Base-by-base conservation (phyloP, 2,797 vertebrate species). In the Geotrypetes seraphini region DNA sequence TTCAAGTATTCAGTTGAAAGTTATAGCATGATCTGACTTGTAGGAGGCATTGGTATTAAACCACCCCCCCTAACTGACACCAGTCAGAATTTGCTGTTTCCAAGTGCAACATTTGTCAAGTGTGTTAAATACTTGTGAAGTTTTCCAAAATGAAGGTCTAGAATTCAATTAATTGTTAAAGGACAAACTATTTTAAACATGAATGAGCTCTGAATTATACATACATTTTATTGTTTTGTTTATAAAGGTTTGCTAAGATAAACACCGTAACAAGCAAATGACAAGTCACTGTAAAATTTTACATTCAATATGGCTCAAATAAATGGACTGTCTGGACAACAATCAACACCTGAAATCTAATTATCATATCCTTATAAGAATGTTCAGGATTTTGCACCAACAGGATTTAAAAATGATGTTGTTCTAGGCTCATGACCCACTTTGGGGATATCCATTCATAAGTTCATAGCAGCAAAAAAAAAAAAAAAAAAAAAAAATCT, bases 1-100 rank as follows among this genome's bases (percentile, higher is more conserved):
- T 96, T 97, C 92, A 96, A 96, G 92, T 96, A 94, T 92, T 90
- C 78, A 71, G 81, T 65, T 83, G 83, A 88, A 70, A 74, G 44
- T 78, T 80, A 88, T 88, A 78, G 72, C 87, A 66, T 65, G 63
- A 69, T 87, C 88, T 89, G 90, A 89, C 82, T n/a, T 79, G 75
- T 60, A 72, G 79, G 84, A 85, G 82, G 85, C 73, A 73, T n/a
- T 42, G 34, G 58, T 73, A 27, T 50, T 64, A 51, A 40, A 50
- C 62, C n/a, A n/a, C n/a, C n/a, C n/a, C n/a, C 75, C 61, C 65
- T 69, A 63, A 59, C 55, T 17, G 73, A 81, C 80, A 80, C 74
- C 80, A 74, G 70, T 69, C 13, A 36, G 75, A 54, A 64, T 58
- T 54, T 57, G 60, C 65, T 66, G 62, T 75, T 78, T 74, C 62